Percentiles rank a stretch among this genome's conserved stretches.
phyloP scores from a whole-genome alignment of 1,140 invertebrate species.

The Ridgeia piscesae region DNA sequence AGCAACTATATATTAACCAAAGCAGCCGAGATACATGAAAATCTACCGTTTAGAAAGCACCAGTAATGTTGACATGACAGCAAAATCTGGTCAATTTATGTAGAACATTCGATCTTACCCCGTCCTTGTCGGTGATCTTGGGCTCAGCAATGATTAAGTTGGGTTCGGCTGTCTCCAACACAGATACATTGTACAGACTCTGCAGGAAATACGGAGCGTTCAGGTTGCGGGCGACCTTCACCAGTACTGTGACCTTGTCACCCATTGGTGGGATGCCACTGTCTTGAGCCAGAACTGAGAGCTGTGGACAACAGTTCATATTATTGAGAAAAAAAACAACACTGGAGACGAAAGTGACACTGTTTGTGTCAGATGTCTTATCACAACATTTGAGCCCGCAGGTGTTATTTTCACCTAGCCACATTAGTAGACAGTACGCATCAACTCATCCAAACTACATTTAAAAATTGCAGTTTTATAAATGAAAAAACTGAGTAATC shows the following conservation, averaged over 20 bases:
- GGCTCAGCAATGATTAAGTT: background rate
- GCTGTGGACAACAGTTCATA: conserved; percentile 11
- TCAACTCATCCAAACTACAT: background rate
- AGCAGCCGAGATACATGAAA: background rate
- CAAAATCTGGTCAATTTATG: background rate
- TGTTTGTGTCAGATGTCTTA: background rate
- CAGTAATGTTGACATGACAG: background rate
- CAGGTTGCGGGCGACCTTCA: conserved; percentile 15
- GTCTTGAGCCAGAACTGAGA: conserved; percentile 14
- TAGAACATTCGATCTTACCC: background rate
- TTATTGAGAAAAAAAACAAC: background rate
- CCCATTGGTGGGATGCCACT: conserved; percentile 8
- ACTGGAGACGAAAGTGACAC: background rate
- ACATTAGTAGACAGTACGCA: too few species aligned
- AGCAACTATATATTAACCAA: background rate
- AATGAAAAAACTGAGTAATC: too few species aligned
- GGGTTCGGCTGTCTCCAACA: background rate
- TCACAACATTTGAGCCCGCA: background rate
- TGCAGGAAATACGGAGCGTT: background rate
- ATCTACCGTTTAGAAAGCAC: background rate
- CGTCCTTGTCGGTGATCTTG: background rate
- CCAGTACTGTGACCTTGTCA: background rate
- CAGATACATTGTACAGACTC: background rate
- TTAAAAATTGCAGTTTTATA: too few species aligned
- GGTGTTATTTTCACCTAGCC: background rate